phyloP scores from a whole-genome alignment of 2,113 vertebrate genomes.

The Murina feae region DNA sequence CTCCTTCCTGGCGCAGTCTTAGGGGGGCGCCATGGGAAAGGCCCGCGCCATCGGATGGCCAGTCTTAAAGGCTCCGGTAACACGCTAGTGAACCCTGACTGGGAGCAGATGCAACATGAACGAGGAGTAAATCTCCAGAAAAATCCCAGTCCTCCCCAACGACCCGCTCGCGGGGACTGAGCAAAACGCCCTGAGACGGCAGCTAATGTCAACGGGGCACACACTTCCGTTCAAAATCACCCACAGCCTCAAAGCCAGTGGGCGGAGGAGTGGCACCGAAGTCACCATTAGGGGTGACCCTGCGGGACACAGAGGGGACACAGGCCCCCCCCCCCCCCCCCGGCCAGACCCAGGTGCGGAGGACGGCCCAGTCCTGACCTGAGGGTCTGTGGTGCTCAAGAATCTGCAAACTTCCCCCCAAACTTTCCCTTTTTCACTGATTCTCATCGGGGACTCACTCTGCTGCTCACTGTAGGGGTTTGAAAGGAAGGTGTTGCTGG shows the following conservation, averaged over 20 bases:
- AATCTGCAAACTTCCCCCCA: neutral
- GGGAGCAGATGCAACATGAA: constrained; percentile 40
- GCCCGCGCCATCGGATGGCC: neutral
- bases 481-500: constrained; percentile 11
- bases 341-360: neutral
- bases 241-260: neutral
- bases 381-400: neutral
- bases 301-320: neutral
- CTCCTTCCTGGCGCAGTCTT: constrained; percentile 21
- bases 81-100: neutral
- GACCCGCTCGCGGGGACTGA: constrained; percentile 13
- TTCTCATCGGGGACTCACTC: neutral
- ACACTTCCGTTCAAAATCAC: constrained; percentile 23
- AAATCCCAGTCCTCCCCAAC: constrained; percentile 56
- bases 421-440: neutral
- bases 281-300: neutral
- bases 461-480: neutral
- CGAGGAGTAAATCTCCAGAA: constrained; percentile 59
- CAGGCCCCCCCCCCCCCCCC: neutral
- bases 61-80: constrained; percentile 31
- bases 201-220: constrained; percentile 18
- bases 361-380: neutral
- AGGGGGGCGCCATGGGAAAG: neutral
- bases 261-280: neutral
- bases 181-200: neutral